Percentiles rank a stretch among this genome's conserved stretches.
phyloP scores from a whole-genome alignment of 2,888 invertebrate genomes.

The Odontomyia ornata region DNA sequence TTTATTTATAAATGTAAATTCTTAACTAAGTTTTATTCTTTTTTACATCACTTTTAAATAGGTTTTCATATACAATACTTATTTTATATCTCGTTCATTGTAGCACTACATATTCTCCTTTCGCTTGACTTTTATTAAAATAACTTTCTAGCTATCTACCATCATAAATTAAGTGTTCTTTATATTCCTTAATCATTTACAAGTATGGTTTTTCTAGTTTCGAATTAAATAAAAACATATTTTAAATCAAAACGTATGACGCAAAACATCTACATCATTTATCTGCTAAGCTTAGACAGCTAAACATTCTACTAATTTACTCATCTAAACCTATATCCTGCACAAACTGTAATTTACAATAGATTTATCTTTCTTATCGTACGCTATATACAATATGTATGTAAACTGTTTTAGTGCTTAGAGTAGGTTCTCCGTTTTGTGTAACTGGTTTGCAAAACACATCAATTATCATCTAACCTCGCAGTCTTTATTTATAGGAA shows the following conservation, averaged over 20 bases:
- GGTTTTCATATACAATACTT: slow-evolving; percentile 39
- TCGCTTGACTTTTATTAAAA: slow-evolving; percentile 30
- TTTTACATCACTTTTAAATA: slow-evolving; percentile 39
- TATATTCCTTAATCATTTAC: not conserved
- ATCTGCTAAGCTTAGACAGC: not conserved
- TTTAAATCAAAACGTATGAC: slow-evolving; percentile 14
- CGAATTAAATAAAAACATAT: slow-evolving; percentile 19
- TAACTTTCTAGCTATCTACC: slow-evolving; percentile 42
- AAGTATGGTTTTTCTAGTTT: not conserved
- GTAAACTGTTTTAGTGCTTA: slow-evolving; percentile 8
- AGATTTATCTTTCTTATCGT: not conserved
- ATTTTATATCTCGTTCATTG: slow-evolving; percentile 23
- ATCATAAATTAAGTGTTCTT: slow-evolving; percentile 37
- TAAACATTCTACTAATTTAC: slow-evolving; percentile 14
- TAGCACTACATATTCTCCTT: not conserved
- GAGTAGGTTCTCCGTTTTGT: slow-evolving; percentile 6
- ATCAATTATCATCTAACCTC: slow-evolving; percentile 83
- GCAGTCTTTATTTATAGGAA: slow-evolving; percentile 80
- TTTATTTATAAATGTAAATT: not conserved
- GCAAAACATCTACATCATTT: slow-evolving; percentile 37
- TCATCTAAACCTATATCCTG: slow-evolving; percentile 18
- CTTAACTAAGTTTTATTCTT: slow-evolving; percentile 23
- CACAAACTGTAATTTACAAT: slow-evolving; percentile 29
- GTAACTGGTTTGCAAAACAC: slow-evolving; percentile 7
- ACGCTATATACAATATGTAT: slow-evolving; percentile 14